Base-by-base conservation (phyloP, 37 sponge, comb jelly and placozoan species). In the Hormiphora californensis region DNA sequence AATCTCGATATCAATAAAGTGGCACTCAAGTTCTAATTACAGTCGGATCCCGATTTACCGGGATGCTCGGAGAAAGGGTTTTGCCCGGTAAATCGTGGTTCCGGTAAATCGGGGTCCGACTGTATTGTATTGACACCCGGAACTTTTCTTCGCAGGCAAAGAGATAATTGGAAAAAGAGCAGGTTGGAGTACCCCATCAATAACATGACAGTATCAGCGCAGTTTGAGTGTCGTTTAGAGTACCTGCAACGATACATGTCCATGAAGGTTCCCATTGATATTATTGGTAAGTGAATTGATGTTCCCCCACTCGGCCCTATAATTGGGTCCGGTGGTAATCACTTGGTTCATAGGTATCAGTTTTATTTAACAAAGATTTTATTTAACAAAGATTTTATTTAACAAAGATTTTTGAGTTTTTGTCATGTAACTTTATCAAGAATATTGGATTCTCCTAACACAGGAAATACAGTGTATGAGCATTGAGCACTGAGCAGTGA, bases 141-240 rank as follows among this genome's bases (percentile, higher is more conserved):
- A 21, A 23, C 43, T 73, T 28, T 40, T 33, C 7, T 40, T 21
- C 8, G 4, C 81, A 73, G 81, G 46, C 81, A 73, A 28, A 15
- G 0, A 0, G 23, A 73, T 30, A 73, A 73, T 46, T 73, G 81
- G 81, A n/a, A 73, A 28, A 73, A 43, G 43, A 73, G 43, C 3
- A 43, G 46, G 12, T 33, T 73, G n/a, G 40, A 43, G 41, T 73
- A 73, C 46, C 11, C 4, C n/a, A 41, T 73, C 3, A 33, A 41
- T 4, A 33, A 73, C 36, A 43, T 73, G 1, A 73, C 81, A 19
- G 81, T n/a, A 19, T n/a, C 40, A 22, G 23, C 81, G 3, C 40
- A 43, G 1, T 73, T 27, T 28, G 81, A 43, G 1, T 73, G 81
- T 73, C 81, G 43, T n/a, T 43, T 73, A 28, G 40, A 43, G 7